Evolutionary conservation across 2,113 vertebrate species (phyloP).

Genomic region (Macroglossus sobrinus): DNA sequence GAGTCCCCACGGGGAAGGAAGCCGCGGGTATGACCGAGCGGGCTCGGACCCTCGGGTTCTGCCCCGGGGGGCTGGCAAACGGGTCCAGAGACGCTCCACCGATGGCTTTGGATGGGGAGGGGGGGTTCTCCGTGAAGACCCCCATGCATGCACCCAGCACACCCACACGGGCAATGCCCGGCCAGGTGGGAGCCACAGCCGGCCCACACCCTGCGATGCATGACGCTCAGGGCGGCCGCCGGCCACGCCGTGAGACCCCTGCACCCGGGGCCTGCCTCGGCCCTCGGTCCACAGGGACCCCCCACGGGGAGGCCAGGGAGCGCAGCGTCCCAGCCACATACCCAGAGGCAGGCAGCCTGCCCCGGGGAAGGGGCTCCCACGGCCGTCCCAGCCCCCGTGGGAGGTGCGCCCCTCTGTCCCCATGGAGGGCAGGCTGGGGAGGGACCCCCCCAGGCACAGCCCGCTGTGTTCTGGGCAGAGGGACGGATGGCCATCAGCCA

Average conservation of each 20-base stretch:
- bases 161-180: not conserved
- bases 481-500: not conserved
- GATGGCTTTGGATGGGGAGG: slow-evolving; percentile 21
- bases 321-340: not conserved
- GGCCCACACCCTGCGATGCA: not conserved
- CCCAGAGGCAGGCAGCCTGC: not conserved
- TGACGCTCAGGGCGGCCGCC: not conserved
- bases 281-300: not conserved
- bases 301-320: not conserved
- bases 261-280: not conserved
- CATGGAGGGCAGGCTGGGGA: not conserved
- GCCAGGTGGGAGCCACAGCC: too few species aligned
- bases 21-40: slow-evolving; percentile 38
- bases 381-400: not conserved
- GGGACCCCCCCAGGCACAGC: not conserved
- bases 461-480: accelerated
- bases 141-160: not conserved
- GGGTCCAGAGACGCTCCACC: slow-evolving; percentile 36
- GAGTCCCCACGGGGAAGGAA: slow-evolving; percentile 36
- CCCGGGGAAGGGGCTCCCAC: not conserved
- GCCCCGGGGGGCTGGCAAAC: slow-evolving; percentile 59
- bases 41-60: slow-evolving; percentile 63
- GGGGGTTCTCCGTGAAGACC: not conserved
- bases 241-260: accelerated
- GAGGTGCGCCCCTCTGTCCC: not conserved